Conservation (phyloP, 1,140 invertebrate species). For the Hyles euphorbiae region DNA sequence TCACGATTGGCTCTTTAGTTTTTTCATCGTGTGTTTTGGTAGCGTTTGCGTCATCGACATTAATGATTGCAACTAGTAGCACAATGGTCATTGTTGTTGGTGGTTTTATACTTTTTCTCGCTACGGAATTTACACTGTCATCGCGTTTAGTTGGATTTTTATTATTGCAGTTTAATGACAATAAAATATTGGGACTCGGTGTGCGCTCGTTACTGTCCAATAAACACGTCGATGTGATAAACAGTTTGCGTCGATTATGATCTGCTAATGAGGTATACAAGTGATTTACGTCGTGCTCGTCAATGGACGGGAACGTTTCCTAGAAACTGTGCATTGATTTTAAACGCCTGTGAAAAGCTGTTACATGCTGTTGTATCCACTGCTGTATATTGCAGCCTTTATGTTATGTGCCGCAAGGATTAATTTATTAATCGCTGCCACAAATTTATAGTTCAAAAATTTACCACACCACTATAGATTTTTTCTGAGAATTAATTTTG, state of each 20-base stretch:
- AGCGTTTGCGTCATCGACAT: slow-evolving; percentile 71
- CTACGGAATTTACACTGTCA: slow-evolving; percentile 59
- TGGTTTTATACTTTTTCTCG: slow-evolving; percentile 33
- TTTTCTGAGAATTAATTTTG: too few relatives aligned
- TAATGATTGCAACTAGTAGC: slow-evolving; percentile 66
- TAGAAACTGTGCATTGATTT: too few relatives aligned
- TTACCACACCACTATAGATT: too few relatives aligned
- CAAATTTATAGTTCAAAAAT: too few relatives aligned
- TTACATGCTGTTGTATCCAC: too few relatives aligned
- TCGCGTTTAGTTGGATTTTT: slow-evolving; percentile 68
- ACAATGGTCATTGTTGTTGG: slow-evolving; percentile 69
- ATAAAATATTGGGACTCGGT: slow-evolving; percentile 35
- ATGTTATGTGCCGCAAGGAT: too few relatives aligned
- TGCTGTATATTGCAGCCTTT: too few relatives aligned
- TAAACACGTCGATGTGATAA: slow-evolving; percentile 21
- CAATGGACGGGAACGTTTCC: too few relatives aligned
- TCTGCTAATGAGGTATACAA: slow-evolving; percentile 8
- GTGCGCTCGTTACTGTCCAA: slow-evolving; percentile 13
- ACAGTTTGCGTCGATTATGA: slow-evolving; percentile 16
- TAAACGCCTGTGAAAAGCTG: too few relatives aligned
- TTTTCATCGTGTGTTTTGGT: slow-evolving; percentile 56
- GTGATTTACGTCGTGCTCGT: slow-evolving; percentile 1
- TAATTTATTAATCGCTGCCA: too few relatives aligned
- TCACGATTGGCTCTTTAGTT: slow-evolving; percentile 64
- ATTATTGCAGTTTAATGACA: slow-evolving; percentile 46